Evolutionary conservation across 2,113 vertebrate species (phyloP), one percentile per base, ranked within the genome.

Genomic region (Dromas ardeola): DNA sequence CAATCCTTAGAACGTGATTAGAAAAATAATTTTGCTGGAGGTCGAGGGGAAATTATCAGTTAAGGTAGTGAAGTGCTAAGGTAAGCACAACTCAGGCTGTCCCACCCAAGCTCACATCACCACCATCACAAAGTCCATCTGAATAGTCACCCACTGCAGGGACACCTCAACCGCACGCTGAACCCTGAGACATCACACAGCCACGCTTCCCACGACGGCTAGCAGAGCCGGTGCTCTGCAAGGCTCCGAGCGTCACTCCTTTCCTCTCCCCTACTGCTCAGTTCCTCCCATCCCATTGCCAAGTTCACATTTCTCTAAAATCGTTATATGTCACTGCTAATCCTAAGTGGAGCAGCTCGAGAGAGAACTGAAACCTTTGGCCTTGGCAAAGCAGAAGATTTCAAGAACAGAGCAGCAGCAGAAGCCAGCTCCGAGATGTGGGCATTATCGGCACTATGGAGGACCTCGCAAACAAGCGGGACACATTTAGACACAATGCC

Each of bases 401-500:
- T 91, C 50, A 89, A 27, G 40, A 93, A 94, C 23, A 70, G 83
- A 81, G 74, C 4, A 71, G 63, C 4, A 18, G 69, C 52, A 88
- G 53, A 5, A 40, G 43, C 29, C 83, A 95, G 81, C 77, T 84
- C 52, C 72, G 92, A 86, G 66, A 76, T 10, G 77, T 55, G 32
- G 61, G 83, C 77, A 58, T 23, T 52, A 34, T 3, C 0, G 0
- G 53, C 0, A 0, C 70, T 72, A 3, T 0, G 7, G 34, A 92
- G 36, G 81, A 47, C 69, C 81, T 59, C 4, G 3, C 47, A 61
- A 80, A 58, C 50, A 58, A 65, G 81, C 43, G 38, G 81, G 47
- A 94, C 13, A 3, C 86, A 73, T 93, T 88, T 73, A 93, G 85
- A 96, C 58, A 82, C 32, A 43, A 84, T 76, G 74, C 78, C 66